phyloP scores from a whole-genome alignment of 1,140 invertebrate genomes.

The Brachionus manjavacas region DNA sequence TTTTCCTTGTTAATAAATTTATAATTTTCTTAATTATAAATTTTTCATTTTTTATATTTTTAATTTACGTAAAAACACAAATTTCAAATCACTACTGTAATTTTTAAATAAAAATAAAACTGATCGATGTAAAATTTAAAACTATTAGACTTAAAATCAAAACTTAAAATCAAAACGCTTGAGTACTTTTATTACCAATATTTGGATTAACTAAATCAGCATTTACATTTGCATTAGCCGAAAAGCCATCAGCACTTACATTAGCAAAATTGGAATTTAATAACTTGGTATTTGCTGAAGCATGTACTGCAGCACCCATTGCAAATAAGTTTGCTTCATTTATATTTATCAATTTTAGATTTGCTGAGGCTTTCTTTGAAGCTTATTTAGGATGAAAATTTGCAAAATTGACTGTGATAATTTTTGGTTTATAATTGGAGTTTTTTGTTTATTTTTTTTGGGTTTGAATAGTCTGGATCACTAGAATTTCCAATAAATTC shows the following conservation, averaged over 20 bases:
- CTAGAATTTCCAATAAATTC: neutral
- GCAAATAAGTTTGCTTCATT: neutral
- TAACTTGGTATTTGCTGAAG: neutral
- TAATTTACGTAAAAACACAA: too few species aligned
- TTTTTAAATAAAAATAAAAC: too few species aligned
- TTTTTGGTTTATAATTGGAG: too few species aligned
- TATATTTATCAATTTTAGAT: neutral
- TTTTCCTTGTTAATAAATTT: too few species aligned
- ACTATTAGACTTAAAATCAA: too few species aligned
- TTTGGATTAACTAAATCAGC: neutral
- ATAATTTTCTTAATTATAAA: too few species aligned
- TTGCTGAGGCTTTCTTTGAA: neutral
- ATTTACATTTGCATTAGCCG: neutral
- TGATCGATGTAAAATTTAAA: too few species aligned
- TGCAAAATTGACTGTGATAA: neutral
- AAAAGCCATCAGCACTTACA: neutral
- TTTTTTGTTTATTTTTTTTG: too few species aligned
- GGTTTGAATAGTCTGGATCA: too few species aligned
- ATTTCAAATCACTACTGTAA: too few species aligned
- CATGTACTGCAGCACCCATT: neutral
- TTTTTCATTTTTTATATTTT: too few species aligned
- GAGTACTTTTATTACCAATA: neutral
- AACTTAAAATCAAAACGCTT: too few species aligned
- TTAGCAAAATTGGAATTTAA: neutral
- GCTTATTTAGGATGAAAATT: neutral